Evolutionary conservation across 2,888 invertebrate genomes (phyloP), one percentile per base, ranked within the genome.

Genomic region (Lacanobia wlatinum): DNA sequence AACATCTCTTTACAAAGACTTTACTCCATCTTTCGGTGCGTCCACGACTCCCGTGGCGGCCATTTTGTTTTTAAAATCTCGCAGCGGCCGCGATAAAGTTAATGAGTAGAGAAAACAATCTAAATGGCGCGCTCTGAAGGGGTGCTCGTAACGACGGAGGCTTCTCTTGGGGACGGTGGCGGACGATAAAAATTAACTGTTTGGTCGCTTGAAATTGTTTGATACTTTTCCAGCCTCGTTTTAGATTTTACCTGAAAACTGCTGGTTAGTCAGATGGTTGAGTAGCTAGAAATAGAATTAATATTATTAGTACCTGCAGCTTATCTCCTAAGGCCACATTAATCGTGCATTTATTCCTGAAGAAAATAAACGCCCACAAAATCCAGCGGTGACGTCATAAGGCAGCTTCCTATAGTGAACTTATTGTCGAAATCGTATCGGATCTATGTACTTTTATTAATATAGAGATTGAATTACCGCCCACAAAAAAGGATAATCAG

Each of bases 51-150:
- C 82, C 78, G 55, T 16, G 75, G 60, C 71, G 66, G 58, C 62
- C 67, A 80, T 84, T 72, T 55, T 23, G 71, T 78, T 84, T 80
- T 72, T 76, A 55, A 79, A 84, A 72, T 61, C 58, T 70, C 75
- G 28, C 21, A 12, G 63, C 40, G 72, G 40, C 68, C 67, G 46
- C 73, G 74, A 67, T 79, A 82, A 73, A 78, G 69, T 73, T 81
- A 87, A 87, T 87, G 85, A 84, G 78, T 70, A 80, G 78, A 77
- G 76, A 73, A 83, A 83, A 82, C 84, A 85, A 87, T 87, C 81
- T 85, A 80, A 88, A 87, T 85, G 84, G 80, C 84, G 80, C 84
- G 80, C 86, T 75, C 68, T 75, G 76, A 83, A 82, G 83, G 81
- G 85, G 82, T 80, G 72, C 72, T 83, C 78, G 82, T 81, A 73